Evolutionary conservation across 2,797 vertebrate species (phyloP).

Genomic region (Myotis pilosus): DNA sequence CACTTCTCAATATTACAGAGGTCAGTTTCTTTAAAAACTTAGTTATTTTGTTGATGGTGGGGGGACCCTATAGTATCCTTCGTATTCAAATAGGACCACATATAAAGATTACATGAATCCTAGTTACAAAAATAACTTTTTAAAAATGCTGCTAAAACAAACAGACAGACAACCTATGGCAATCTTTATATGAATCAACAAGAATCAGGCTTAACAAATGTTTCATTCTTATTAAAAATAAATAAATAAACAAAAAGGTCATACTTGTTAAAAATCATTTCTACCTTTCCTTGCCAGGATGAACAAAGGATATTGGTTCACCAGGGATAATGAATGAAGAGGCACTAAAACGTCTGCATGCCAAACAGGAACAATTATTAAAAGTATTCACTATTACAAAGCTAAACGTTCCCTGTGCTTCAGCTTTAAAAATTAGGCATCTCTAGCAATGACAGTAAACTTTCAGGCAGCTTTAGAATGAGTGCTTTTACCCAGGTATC

Average conservation of each 20-base stretch:
- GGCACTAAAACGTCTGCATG: constrained; percentile 68
- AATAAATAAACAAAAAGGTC: background rate
- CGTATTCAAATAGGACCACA: constrained; percentile 39
- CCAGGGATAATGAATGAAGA: constrained; percentile 88
- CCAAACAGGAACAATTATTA: background rate
- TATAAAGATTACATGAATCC: constrained; percentile 17
- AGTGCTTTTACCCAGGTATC: accelerated
- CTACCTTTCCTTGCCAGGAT: constrained; percentile 82
- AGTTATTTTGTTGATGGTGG: background rate
- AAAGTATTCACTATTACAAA: background rate
- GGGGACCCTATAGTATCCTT: background rate
- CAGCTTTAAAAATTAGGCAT: background rate
- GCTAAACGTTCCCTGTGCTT: background rate
- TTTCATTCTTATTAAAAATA: constrained; percentile 4
- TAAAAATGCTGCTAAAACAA: background rate
- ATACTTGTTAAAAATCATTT: constrained; percentile 24
- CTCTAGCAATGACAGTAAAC: background rate
- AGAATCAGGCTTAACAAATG: background rate
- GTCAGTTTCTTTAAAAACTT: background rate
- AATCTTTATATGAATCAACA: background rate
- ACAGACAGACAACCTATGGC: background rate
- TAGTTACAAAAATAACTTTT: background rate
- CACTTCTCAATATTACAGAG: background rate
- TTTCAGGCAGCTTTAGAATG: background rate
- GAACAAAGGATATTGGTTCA: constrained; percentile 83